Conservation (phyloP, 2,888 invertebrate genomes). For the Dione vanillae region DNA sequence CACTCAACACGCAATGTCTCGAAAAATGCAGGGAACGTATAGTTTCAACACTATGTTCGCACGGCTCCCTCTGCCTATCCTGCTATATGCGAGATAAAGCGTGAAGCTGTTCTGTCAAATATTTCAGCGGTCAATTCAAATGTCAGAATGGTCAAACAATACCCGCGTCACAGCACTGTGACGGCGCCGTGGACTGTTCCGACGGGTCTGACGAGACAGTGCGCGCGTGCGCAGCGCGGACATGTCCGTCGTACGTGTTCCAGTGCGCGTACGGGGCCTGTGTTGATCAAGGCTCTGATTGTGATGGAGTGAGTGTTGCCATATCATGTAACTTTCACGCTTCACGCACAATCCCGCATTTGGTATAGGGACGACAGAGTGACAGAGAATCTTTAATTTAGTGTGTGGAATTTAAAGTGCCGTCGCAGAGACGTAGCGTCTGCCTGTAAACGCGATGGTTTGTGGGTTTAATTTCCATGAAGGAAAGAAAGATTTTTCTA, state of each 20-base stretch:
- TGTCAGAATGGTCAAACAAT: slow-evolving; percentile 64
- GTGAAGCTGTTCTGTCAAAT: not conserved
- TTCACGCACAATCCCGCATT: slow-evolving; percentile 34
- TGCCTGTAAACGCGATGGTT: too few species aligned
- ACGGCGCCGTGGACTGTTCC: slow-evolving; percentile 63
- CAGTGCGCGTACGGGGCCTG: slow-evolving; percentile 87
- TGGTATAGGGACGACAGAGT: not conserved
- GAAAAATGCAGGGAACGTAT: too few species aligned
- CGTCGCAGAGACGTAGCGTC: too few species aligned
- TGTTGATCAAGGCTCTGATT: slow-evolving; percentile 81
- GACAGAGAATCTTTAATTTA: too few species aligned
- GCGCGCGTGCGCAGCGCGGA: slow-evolving; percentile 61
- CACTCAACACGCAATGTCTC: too few species aligned
- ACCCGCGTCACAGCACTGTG: slow-evolving; percentile 59
- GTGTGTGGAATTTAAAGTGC: too few species aligned
- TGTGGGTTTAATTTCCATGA: too few species aligned
- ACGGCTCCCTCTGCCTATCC: too few species aligned
- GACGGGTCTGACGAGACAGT: slow-evolving; percentile 73
- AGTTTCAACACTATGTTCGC: too few species aligned
- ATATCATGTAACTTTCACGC: slow-evolving; percentile 57
- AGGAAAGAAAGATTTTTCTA: too few species aligned
- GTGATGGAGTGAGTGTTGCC: slow-evolving; percentile 61
- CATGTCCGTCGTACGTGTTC: slow-evolving; percentile 82
- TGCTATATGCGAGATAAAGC: too few species aligned
- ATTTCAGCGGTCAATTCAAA: slow-evolving; percentile 60